Conservation (phyloP, 2,113 vertebrate genomes). For the Ceuthmochares aereus region DNA sequence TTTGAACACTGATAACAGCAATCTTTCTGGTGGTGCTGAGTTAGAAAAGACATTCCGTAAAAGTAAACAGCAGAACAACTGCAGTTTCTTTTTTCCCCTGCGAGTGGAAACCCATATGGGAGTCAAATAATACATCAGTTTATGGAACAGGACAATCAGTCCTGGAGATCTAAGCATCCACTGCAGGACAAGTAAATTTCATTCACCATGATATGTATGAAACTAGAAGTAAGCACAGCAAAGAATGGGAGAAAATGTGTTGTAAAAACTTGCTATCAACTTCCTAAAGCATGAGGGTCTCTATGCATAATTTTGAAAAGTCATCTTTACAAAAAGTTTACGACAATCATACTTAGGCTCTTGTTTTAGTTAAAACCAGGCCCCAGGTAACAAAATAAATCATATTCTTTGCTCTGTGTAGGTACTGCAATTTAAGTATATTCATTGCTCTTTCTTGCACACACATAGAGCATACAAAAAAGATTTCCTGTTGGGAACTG, state of each 20-base stretch:
- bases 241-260: neutral
- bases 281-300: neutral
- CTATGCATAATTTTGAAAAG: neutral
- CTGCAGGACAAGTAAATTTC: neutral
- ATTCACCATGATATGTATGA: neutral
- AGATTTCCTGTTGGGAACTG: neutral
- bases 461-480: neutral
- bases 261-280: neutral
- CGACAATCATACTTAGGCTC: neutral
- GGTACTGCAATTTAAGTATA: neutral
- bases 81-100: neutral
- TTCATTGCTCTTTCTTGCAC: neutral
- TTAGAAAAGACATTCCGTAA: slow-evolving; percentile 80
- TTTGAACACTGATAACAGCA: slow-evolving; percentile 82
- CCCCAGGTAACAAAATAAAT: neutral
- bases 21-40: slow-evolving; percentile 75
- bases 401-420: neutral
- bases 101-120: neutral
- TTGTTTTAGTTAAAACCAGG: neutral
- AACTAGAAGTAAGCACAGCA: neutral
- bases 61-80: slow-evolving; percentile 71
- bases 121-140: neutral
- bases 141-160: neutral
- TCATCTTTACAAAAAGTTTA: neutral
- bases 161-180: neutral